Evolutionary conservation across 1,140 invertebrate genomes (phyloP), one percentile per base, ranked within the genome.

Genomic region (Drosophila tropicalis): DNA sequence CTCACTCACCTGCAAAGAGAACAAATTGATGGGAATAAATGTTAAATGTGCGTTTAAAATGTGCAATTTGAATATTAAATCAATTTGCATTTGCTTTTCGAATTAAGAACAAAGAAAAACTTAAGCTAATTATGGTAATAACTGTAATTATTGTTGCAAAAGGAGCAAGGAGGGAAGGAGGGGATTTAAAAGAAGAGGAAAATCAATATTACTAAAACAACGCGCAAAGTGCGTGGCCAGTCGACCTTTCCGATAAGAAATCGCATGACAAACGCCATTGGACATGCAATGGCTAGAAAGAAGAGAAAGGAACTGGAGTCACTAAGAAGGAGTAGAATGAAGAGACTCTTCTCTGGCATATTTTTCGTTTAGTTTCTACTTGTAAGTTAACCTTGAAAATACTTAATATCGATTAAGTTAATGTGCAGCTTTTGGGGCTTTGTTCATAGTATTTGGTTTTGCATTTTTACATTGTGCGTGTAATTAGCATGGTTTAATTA

Each of bases 1-100:
- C 17, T 34, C 4, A 86, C 82, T 86, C 83, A 87, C 82, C 82
- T 86, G 82, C 29, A 87, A 86, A 57, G 70, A 79, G 55, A 81
- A 57, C 58, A 65, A 41, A 65, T 41, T 29, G 56, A 58, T 22
- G 57, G 47, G 58, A 70, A 71, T 69, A 58, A 63, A 36, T 17
- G 67, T 80, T 29, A 44, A 57, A 54, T 66, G 65, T 51, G 44
- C 44, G 66, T 41, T 41, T 60, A 34, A 44, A 41, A 64, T 56
- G 41, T 36, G 44, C 76, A 72, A 70, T 80, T 76, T 81, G 73
- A 75, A 76, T 83, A 76, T 47, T 73, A 69, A 63, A 76, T 76
- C 54, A 60, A 77, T 77, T 77, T 77, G 74, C 74, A 77, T 76
- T 64, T 76, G 58, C 66, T 67, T 70, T 29, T 29, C 5, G 29